Conservation (phyloP, 2,797 vertebrate genomes). For the Prionace glauca region DNA sequence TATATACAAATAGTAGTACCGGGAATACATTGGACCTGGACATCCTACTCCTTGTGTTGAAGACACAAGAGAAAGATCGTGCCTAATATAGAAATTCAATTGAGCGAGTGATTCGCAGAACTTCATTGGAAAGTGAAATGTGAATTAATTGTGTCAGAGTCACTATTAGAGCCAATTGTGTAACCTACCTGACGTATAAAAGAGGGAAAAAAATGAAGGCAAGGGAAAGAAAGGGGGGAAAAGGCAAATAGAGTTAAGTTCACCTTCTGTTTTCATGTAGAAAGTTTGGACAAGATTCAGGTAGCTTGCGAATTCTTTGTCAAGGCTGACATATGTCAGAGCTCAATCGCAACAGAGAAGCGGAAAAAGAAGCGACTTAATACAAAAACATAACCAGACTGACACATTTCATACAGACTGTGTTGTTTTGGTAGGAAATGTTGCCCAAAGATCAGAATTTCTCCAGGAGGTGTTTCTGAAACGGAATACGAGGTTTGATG, state of each 20-base stretch:
- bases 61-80: background rate
- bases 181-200: background rate
- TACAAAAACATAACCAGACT: background rate
- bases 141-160: background rate
- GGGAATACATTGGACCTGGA: background rate
- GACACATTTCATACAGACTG: background rate
- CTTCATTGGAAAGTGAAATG: background rate
- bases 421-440: background rate
- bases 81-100: too few species aligned
- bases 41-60: background rate
- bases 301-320: background rate
- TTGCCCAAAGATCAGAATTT: background rate
- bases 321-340: background rate
- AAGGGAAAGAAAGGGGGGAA: background rate
- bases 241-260: background rate
- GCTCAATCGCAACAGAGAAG: background rate
- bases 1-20: background rate
- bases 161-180: background rate
- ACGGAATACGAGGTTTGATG: background rate
- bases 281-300: background rate
- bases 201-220: background rate
- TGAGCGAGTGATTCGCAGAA: background rate
- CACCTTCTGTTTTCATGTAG: too few species aligned
- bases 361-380: too few species aligned
- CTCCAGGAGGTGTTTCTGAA: background rate